Evolutionary conservation across 2,888 invertebrate genomes (phyloP), one percentile per base, ranked within the genome.

Genomic region (Lithodes maja): DNA sequence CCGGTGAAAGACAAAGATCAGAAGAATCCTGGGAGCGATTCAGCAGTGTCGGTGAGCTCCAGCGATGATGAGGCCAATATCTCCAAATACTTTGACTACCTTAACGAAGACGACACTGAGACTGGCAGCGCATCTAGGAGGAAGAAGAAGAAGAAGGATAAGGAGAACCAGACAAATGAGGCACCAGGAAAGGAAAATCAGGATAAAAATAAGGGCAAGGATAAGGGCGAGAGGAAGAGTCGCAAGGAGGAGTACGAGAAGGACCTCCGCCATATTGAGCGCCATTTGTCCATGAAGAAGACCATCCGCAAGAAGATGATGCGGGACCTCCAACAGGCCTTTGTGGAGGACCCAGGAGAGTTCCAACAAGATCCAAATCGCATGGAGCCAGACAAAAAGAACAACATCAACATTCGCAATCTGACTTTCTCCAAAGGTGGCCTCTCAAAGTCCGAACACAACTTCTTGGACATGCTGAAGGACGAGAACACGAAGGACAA

Each of bases 281-380:
- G 97, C 92, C 97, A 97, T 94, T 95, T 97, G 93, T 97, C 97
- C 93, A 97, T 97, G 97, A 97, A 97, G 94, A 97, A 97, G 93
- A 97, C 97, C 33, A 97, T 97, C 92, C 94, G 97, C 92, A 97
- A 97, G 94, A 97, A 97, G 94, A 97, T 97, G 93, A 97, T 97
- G 96, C 95, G 97, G 61, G 97, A 97, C 93, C 95, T 97, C 92
- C 96, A 96, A 93, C 97, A 97, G 92, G 93, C 93, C 49, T 92
- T 92, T 75, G 92, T 92, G 2, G 92, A 92, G 52, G 92, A 92
- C 93, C 96, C 96, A 92, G 96, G 96, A 93, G 96, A 96, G 94
- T 96, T 96, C 94, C 95, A 95, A 93, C 95, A 96, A 92, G 96
- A 96, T 93, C 96, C 96, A 93, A 95, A 95, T 93, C 90, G 92